phyloP scores from a whole-genome alignment of 2,797 vertebrate species.

The Oreonectes daqikongensis region DNA sequence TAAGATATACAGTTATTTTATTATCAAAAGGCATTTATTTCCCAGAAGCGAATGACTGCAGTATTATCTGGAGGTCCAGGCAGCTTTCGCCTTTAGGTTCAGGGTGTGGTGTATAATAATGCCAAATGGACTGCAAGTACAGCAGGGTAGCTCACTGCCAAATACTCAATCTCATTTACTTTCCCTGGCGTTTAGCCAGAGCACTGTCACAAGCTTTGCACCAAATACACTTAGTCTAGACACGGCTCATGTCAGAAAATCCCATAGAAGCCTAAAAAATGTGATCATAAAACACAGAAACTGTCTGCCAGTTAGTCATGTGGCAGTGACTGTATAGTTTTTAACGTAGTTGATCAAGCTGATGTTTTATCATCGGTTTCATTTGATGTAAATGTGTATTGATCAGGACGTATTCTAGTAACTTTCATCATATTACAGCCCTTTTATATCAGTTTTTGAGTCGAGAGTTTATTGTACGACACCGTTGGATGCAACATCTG shows the following conservation, averaged over 20 bases:
- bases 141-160: slow-evolving; percentile 22
- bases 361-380: too few relatives aligned
- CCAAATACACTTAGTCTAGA: slow-evolving; percentile 20
- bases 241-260: slow-evolving; percentile 12
- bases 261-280: background rate
- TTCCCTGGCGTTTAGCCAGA: slow-evolving; percentile 26
- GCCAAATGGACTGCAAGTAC: slow-evolving; percentile 24
- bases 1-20: background rate
- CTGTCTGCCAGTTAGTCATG: background rate
- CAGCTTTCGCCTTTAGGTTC: slow-evolving; percentile 12
- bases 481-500: slow-evolving; percentile 1
- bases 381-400: background rate
- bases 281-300: background rate
- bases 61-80: background rate
- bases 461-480: background rate
- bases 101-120: slow-evolving; percentile 30
- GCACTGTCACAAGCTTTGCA: slow-evolving; percentile 8
- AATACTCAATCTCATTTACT: slow-evolving; percentile 28
- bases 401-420: background rate
- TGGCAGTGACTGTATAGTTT: too few relatives aligned
- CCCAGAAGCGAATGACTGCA: background rate
- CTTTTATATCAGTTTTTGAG: slow-evolving; percentile 6
- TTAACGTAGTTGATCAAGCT: too few relatives aligned
- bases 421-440: too few relatives aligned
- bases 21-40: background rate